Evolutionary conservation across 1,140 invertebrate species (phyloP).

Genomic region (Cyclargus thomasi): DNA sequence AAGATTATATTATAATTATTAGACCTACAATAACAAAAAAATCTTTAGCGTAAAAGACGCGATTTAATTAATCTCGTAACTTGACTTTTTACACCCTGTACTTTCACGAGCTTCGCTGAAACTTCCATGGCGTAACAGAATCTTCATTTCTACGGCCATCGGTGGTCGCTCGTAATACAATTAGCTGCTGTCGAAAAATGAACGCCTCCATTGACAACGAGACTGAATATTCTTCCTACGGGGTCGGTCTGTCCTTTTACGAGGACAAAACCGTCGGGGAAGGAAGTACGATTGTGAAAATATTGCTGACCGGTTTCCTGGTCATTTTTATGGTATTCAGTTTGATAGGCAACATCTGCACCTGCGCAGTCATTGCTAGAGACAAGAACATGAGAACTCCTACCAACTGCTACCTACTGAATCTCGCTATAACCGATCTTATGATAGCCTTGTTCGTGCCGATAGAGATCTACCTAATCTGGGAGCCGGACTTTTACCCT

Average conservation of each 20-base stretch:
- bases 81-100: slow-evolving; percentile 26
- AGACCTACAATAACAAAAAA: no score
- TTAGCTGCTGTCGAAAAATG: background rate
- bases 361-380: slow-evolving; percentile 93
- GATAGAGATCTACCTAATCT: slow-evolving; percentile 90
- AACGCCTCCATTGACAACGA: slow-evolving; percentile 8
- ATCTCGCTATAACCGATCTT: slow-evolving; percentile 93
- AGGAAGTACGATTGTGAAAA: slow-evolving; percentile 80
- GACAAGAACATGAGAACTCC: slow-evolving; percentile 93
- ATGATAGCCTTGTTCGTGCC: slow-evolving; percentile 86
- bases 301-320: slow-evolving; percentile 87
- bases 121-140: slow-evolving; percentile 17
- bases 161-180: background rate
- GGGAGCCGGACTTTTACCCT: slow-evolving; percentile 88
- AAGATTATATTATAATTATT: no score
- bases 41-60: no score
- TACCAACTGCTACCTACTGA: slow-evolving; percentile 95
- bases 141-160: background rate
- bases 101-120: slow-evolving; percentile 15
- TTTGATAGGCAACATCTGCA: slow-evolving; percentile 91
- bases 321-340: slow-evolving; percentile 88
- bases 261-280: slow-evolving; percentile 31
- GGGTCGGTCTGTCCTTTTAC: slow-evolving; percentile 27
- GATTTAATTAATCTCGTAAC: background rate
- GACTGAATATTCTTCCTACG: slow-evolving; percentile 25